phyloP scores from a whole-genome alignment of 2,888 invertebrate genomes.

The Eretmocerus hayati region DNA sequence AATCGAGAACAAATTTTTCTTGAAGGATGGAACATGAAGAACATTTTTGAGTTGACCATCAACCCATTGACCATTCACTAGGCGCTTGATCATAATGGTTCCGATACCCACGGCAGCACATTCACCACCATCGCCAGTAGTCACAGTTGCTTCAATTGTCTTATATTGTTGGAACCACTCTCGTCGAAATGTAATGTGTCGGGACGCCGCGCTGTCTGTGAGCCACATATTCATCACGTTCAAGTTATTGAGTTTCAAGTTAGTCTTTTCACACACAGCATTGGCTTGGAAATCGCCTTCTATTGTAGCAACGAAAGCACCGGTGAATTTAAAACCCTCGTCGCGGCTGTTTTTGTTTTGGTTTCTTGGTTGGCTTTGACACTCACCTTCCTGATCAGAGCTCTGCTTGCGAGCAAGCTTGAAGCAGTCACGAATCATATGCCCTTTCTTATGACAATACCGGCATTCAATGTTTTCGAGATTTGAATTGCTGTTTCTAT shows the following conservation, averaged over 20 bases:
- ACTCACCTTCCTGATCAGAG: too few species aligned
- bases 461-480: conserved; percentile 5
- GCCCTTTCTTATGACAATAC: conserved; percentile 12
- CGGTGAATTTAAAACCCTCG: background rate
- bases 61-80: conserved; percentile 18
- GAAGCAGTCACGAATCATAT: conserved; percentile 11
- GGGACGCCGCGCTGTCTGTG: conserved; percentile 24
- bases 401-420: conserved; percentile 7
- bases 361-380: too few species aligned
- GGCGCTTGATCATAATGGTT: conserved; percentile 17
- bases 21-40: conserved; percentile 23
- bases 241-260: conserved; percentile 2
- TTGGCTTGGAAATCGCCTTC: background rate
- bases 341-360: too few species aligned
- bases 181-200: conserved; percentile 22
- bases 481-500: too few species aligned
- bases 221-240: conserved; percentile 22
- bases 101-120: conserved; percentile 16
- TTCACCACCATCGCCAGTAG: conserved; percentile 17
- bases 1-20: conserved; percentile 25
- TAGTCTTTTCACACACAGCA: background rate
- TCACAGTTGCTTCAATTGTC: conserved; percentile 3
- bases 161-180: conserved; percentile 20
- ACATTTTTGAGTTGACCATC: conserved; percentile 22
- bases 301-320: conserved; percentile 15